phyloP scores from a whole-genome alignment of 2,113 vertebrate genomes.

The Symphodus melops region DNA sequence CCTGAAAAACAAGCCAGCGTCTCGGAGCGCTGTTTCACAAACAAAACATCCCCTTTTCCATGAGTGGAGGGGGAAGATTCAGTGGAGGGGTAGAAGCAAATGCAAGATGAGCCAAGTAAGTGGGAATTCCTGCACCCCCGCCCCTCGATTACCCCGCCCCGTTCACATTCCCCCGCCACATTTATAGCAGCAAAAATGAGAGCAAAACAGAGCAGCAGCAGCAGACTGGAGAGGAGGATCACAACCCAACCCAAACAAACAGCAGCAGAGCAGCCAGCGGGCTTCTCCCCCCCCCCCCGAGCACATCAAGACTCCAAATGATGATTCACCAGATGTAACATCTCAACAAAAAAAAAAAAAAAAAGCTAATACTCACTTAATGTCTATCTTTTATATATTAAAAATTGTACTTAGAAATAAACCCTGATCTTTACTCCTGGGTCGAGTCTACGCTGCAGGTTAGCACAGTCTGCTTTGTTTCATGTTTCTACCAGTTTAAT shows the following conservation, averaged over 20 bases:
- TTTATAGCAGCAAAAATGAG: conserved; percentile 45
- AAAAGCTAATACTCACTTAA: neutral
- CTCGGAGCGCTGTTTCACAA: conserved; percentile 43
- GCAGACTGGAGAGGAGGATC: conserved; percentile 36
- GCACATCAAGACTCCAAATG: conserved; percentile 16
- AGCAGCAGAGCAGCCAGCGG: conserved; percentile 18
- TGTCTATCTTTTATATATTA: too few species aligned
- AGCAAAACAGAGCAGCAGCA: conserved; percentile 50
- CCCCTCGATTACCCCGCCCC: conserved; percentile 30
- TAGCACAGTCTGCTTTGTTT: too few species aligned
- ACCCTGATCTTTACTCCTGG: too few species aligned
- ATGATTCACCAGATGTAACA: neutral
- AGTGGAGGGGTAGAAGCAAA: conserved; percentile 43
- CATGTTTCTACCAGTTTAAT: too few species aligned
- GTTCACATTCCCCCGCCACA: conserved; percentile 57
- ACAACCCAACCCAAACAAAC: conserved; percentile 46
- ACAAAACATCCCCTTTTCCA: conserved; percentile 59
- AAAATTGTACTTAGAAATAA: too few species aligned
- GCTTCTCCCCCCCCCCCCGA: neutral
- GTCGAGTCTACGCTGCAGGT: too few species aligned
- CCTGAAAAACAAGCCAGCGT: conserved; percentile 67
- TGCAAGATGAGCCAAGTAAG: conserved; percentile 63
- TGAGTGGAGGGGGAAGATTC: conserved; percentile 29
- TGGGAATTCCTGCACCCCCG: conserved; percentile 64
- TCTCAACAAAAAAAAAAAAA: too few species aligned